A percentile compares a stretch with the other conserved stretches of the same genome.
Conservation (phyloP, 2,113 vertebrate species). For the Plotosus lineatus region DNA sequence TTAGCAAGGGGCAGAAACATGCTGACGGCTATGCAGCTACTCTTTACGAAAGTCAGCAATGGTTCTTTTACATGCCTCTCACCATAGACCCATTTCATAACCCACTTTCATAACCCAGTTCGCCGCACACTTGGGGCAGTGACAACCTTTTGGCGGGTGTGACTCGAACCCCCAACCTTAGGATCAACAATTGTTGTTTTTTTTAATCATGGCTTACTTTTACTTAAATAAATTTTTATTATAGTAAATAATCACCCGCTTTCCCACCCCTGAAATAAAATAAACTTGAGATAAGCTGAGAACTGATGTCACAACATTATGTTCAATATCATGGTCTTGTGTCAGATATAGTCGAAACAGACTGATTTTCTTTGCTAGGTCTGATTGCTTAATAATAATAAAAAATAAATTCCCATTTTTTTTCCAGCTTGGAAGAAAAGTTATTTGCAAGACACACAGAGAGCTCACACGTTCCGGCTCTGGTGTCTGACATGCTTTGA, state of each 20-base stretch:
- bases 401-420: background rate
- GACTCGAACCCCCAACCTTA: too few species aligned
- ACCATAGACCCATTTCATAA: too few species aligned
- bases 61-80: too few species aligned
- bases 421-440: conserved; percentile 7
- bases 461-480: conserved; percentile 15
- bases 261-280: conserved; percentile 25
- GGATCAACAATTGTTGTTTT: too few species aligned
- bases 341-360: background rate
- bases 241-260: too few species aligned
- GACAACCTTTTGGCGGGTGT: too few species aligned
- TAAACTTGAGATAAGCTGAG: conserved; percentile 5
- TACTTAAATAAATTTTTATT: background rate
- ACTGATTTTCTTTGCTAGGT: background rate
- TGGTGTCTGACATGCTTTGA: conserved; percentile 22
- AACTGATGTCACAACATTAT: background rate
- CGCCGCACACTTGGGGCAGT: too few species aligned
- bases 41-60: too few species aligned
- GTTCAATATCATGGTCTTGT: background rate
- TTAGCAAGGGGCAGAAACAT: too few species aligned
- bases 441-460: conserved; percentile 3
- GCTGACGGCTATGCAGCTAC: too few species aligned
- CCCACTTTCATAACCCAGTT: too few species aligned
- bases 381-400: conserved; percentile 15
- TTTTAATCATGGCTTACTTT: background rate